These are phyloP conservation scores for Mythimna pallens DNA, from an alignment of 2,888 invertebrate species.

Conservation along the genomic window DNA sequence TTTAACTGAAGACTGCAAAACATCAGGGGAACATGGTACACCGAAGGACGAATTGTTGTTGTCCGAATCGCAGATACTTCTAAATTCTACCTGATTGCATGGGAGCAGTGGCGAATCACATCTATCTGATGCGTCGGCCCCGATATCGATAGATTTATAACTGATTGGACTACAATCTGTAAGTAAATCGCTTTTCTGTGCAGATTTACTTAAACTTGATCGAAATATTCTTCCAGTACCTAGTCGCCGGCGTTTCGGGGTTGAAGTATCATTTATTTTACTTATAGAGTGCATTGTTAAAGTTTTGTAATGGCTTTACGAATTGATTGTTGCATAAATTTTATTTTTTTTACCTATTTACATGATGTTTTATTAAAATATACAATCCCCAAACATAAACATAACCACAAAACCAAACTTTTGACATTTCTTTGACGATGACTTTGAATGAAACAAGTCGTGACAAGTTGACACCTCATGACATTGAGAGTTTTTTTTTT, in stretches of 20 bases:
- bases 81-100: conserved; percentile 86
- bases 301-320: background rate
- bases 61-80: conserved; percentile 74
- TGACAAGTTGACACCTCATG: background rate
- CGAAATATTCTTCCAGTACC: conserved; percentile 74
- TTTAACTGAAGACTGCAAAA: conserved; percentile 69
- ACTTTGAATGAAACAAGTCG: background rate
- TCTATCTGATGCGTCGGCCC: conserved; percentile 57
- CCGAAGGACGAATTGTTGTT: conserved; percentile 73
- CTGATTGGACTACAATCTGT: conserved; percentile 71
- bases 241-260: conserved; percentile 83
- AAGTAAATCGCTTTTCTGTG: conserved; percentile 56
- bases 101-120: conserved; percentile 85
- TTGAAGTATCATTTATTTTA: conserved; percentile 73
- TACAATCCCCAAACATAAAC: conserved; percentile 27
- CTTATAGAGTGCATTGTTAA: conserved; percentile 66
- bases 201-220: conserved; percentile 54
- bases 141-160: conserved; percentile 56
- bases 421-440: conserved; percentile 18
- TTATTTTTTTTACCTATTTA: conserved; percentile 11
- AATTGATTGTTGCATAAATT: background rate
- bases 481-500: background rate
- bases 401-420: conserved; percentile 7
- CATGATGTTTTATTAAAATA: conserved; percentile 15
- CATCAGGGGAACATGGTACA: conserved; percentile 77